phyloP scores from a whole-genome alignment of 2,797 vertebrate genomes.

The Silurus aristotelis region DNA sequence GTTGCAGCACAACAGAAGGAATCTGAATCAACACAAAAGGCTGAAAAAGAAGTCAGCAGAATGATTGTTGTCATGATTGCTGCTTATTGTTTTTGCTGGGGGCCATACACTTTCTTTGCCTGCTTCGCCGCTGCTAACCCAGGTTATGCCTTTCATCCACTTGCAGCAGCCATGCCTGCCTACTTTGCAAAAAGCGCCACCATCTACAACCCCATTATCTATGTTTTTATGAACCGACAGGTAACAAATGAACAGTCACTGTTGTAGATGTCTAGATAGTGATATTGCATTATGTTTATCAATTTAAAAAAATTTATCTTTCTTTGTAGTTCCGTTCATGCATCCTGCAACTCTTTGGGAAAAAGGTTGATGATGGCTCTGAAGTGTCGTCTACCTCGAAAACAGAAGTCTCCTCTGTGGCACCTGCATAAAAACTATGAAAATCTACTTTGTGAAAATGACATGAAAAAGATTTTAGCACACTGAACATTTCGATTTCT shows the following conservation, averaged over 20 bases:
- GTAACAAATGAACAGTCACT: slow-evolving; percentile 61
- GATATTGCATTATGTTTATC: not conserved
- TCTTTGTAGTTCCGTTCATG: slow-evolving; percentile 80
- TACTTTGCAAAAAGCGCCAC: slow-evolving; percentile 92
- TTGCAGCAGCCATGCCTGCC: slow-evolving; percentile 82
- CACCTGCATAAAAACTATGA: slow-evolving; percentile 75
- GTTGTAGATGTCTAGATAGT: not conserved
- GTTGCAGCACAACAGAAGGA: slow-evolving; percentile 88
- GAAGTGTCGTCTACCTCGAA: slow-evolving; percentile 85
- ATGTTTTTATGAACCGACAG: slow-evolving; percentile 90
- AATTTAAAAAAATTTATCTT: not conserved
- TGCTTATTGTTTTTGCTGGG: slow-evolving; percentile 82
- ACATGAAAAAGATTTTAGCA: slow-evolving; percentile 11
- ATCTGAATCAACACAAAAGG: slow-evolving; percentile 89
- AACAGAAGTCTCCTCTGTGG: slow-evolving; percentile 86
- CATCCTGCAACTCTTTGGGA: slow-evolving; percentile 87
- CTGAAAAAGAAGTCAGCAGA: slow-evolving; percentile 85
- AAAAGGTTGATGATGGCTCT: slow-evolving; percentile 82
- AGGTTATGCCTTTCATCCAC: slow-evolving; percentile 85
- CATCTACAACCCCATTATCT: slow-evolving; percentile 89
- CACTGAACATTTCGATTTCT: not conserved
- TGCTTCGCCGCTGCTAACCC: slow-evolving; percentile 84
- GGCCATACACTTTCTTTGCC: slow-evolving; percentile 82
- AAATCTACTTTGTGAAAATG: not conserved
- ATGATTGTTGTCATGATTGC: slow-evolving; percentile 88